phyloP scores from a whole-genome alignment of 2,888 invertebrate species.

The Athalia rosae region DNA sequence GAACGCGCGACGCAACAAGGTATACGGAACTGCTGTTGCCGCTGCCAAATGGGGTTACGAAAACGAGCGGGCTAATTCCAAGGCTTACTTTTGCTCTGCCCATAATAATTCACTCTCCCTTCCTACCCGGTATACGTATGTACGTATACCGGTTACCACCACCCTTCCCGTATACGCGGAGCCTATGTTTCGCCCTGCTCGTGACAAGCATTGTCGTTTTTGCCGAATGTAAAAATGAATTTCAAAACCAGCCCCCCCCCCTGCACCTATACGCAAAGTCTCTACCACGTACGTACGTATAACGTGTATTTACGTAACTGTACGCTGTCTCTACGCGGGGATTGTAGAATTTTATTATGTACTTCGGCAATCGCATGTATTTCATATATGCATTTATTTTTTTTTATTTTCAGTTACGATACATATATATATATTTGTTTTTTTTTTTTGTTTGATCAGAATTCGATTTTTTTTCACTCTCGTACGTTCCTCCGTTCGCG shows the following conservation, averaged over 20 bases:
- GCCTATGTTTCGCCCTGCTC: not conserved
- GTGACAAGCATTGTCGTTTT: conserved; percentile 38
- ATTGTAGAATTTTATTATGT: no score
- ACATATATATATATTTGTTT: no score
- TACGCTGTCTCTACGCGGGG: no score
- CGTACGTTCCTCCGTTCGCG: not conserved
- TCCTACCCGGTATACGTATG: no score
- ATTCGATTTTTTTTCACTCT: not conserved
- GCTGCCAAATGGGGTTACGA: conserved; percentile 23
- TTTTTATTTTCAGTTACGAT: no score
- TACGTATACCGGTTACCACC: no score
- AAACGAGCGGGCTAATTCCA: conserved; percentile 36
- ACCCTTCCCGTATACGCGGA: no score
- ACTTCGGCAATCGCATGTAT: no score
- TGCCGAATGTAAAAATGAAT: conserved; percentile 37
- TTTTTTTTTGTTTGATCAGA: no score
- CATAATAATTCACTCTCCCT: conserved; percentile 29
- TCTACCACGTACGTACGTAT: conserved; percentile 1
- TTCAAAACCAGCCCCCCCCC: conserved; percentile 13
- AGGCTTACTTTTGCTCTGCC: conserved; percentile 32
- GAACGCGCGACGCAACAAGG: not conserved
- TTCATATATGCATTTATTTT: no score
- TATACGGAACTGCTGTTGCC: not conserved
- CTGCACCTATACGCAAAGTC: not conserved
- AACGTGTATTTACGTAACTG: conserved; percentile 23